Percentiles rank a stretch among this genome's conserved stretches.
These are phyloP conservation scores for Morpho achilles DNA, from an alignment of 2,888 invertebrate genomes.

Conservation along the genomic window DNA sequence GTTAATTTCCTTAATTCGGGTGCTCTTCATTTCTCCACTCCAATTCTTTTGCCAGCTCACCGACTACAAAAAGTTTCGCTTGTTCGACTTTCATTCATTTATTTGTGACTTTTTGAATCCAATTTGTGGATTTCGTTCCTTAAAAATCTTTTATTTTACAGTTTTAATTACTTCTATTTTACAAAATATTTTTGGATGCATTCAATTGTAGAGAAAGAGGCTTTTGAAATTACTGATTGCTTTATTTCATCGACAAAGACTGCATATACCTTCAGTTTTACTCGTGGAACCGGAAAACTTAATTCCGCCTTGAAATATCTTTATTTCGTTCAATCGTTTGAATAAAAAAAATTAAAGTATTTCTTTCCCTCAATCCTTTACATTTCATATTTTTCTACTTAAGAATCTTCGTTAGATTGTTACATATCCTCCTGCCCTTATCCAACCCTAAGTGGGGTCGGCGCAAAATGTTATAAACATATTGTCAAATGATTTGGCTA, in stretches of 20 bases:
- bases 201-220: neutral
- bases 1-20: slow-evolving; percentile 72
- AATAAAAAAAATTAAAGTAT: too few species aligned
- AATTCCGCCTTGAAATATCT: too few species aligned
- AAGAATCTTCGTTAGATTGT: too few species aligned
- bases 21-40: slow-evolving; percentile 49
- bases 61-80: slow-evolving; percentile 47
- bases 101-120: slow-evolving; percentile 36
- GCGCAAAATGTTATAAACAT: too few species aligned
- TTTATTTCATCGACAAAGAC: neutral
- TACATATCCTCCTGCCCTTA: too few species aligned
- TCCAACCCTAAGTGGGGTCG: too few species aligned
- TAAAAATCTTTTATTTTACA: slow-evolving; percentile 7
- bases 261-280: too few species aligned
- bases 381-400: too few species aligned
- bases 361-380: too few species aligned
- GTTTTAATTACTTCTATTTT: slow-evolving; percentile 5
- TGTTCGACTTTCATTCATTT: slow-evolving; percentile 47
- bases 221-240: neutral
- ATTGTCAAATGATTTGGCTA: too few species aligned
- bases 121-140: slow-evolving; percentile 11
- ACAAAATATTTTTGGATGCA: slow-evolving; percentile 1
- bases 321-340: too few species aligned
- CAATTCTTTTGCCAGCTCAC: slow-evolving; percentile 49
- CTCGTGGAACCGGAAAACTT: too few species aligned